Percentiles rank a stretch among this genome's conserved stretches.
These are phyloP conservation scores for Corbicula japonica DNA, from an alignment of 2,888 invertebrate species.

Conservation along the genomic window DNA sequence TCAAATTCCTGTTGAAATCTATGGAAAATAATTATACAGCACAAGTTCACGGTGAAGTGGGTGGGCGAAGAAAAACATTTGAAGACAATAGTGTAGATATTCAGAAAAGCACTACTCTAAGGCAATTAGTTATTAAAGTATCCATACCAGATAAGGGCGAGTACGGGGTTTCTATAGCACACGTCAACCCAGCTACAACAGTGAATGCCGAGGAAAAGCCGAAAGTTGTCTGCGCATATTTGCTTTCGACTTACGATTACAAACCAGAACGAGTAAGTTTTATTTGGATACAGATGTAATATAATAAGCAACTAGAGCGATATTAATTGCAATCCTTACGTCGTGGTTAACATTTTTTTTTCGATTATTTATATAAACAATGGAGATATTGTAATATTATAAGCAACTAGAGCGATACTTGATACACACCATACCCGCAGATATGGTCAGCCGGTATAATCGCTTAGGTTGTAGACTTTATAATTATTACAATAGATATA, in stretches of 20 bases:
- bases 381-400: neutral
- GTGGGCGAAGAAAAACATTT: conserved; percentile 5
- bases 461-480: too few species aligned
- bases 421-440: neutral
- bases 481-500: too few species aligned
- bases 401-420: neutral
- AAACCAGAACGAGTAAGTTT: neutral
- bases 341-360: too few species aligned
- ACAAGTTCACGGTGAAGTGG: neutral
- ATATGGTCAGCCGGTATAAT: too few species aligned
- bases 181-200: neutral
- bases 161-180: conserved; percentile 45
- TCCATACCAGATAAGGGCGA: conserved; percentile 51
- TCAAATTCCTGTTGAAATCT: conserved; percentile 43
- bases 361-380: neutral
- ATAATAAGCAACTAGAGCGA: too few species aligned
- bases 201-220: neutral
- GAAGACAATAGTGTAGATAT: conserved; percentile 1
- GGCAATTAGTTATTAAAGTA: conserved; percentile 33
- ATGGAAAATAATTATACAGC: neutral
- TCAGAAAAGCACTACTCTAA: neutral
- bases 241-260: conserved; percentile 45
- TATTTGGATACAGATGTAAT: neutral
- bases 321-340: too few species aligned
- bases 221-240: conserved; percentile 57